phyloP scores from a whole-genome alignment of 2,113 vertebrate genomes.

The Amazona guildingii region DNA sequence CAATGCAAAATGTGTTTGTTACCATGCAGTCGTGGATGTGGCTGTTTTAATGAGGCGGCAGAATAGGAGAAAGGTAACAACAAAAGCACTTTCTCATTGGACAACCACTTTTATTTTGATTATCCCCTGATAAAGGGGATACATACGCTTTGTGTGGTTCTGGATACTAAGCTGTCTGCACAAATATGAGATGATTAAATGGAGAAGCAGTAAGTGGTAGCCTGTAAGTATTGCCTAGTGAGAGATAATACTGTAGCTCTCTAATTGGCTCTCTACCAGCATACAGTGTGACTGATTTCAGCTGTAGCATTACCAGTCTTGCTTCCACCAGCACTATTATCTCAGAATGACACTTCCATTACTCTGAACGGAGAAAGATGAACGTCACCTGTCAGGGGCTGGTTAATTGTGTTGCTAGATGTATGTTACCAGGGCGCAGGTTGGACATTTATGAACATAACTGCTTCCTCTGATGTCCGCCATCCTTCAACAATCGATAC shows the following conservation, averaged over 20 bases:
- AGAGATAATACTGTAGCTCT: slow-evolving; percentile 74
- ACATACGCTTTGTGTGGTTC: slow-evolving; percentile 19
- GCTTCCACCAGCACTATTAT: slow-evolving; percentile 88
- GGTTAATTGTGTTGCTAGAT: slow-evolving; percentile 96
- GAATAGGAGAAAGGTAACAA: not conserved
- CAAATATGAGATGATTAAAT: slow-evolving; percentile 70
- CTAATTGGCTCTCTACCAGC: slow-evolving; percentile 80
- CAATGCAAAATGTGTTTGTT: not conserved
- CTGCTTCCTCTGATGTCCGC: slow-evolving; percentile 81
- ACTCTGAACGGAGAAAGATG: slow-evolving; percentile 92
- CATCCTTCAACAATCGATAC: slow-evolving; percentile 84
- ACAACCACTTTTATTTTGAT: slow-evolving; percentile 30
- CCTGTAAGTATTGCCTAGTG: slow-evolving; percentile 69
- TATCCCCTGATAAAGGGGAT: not conserved
- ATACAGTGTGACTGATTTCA: slow-evolving; percentile 79
- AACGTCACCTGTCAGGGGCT: slow-evolving; percentile 90
- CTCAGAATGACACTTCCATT: slow-evolving; percentile 93
- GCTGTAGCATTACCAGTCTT: slow-evolving; percentile 75
- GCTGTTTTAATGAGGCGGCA: not conserved
- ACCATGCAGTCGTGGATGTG: not conserved
- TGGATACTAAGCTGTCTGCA: slow-evolving; percentile 43
- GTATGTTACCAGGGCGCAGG: slow-evolving; percentile 83
- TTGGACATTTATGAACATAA: slow-evolving; percentile 89
- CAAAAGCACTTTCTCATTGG: not conserved
- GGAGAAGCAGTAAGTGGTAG: slow-evolving; percentile 61